Percentiles rank a stretch among this genome's conserved stretches.
phyloP scores from a whole-genome alignment of 2,888 invertebrate genomes.

The Aethes cnicana region DNA sequence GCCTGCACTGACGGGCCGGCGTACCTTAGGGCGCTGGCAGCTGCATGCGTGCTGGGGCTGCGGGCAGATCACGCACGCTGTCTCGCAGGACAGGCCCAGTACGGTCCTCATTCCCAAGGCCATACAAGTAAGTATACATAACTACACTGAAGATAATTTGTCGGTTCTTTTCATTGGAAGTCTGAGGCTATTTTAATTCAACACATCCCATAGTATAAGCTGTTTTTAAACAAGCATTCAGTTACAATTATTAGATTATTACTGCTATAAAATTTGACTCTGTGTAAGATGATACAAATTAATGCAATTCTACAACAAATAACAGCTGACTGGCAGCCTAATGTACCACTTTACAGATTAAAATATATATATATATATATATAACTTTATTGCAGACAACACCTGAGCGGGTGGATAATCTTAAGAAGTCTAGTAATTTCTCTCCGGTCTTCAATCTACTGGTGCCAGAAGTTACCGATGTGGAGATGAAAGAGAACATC shows the following conservation, averaged over 20 bases:
- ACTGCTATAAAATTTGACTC: neutral
- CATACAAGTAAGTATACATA: conserved; percentile 77
- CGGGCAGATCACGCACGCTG: conserved; percentile 84
- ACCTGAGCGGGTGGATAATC: conserved; percentile 80
- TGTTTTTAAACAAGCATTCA: too few relatives aligned
- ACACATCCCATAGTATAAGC: too few relatives aligned
- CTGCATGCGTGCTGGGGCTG: conserved; percentile 85
- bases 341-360: too few relatives aligned
- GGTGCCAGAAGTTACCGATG: conserved; percentile 80
- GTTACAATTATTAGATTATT: too few relatives aligned
- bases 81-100: conserved; percentile 75
- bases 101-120: conserved; percentile 81
- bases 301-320: conserved; percentile 65
- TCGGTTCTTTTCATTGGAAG: too few relatives aligned
- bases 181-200: too few relatives aligned
- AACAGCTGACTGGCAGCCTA: conserved; percentile 81
- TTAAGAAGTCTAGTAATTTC: conserved; percentile 85
- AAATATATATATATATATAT: too few relatives aligned
- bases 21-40: conserved; percentile 83
- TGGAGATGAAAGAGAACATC: conserved; percentile 76
- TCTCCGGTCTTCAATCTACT: conserved; percentile 88
- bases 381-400: conserved; percentile 77
- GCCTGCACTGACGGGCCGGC: conserved; percentile 80
- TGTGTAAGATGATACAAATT: neutral
- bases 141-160: too few relatives aligned